Evolutionary conservation across 2,888 invertebrate genomes (phyloP), one percentile per base, ranked within the genome.

Genomic region (Tortricodes alternella): DNA sequence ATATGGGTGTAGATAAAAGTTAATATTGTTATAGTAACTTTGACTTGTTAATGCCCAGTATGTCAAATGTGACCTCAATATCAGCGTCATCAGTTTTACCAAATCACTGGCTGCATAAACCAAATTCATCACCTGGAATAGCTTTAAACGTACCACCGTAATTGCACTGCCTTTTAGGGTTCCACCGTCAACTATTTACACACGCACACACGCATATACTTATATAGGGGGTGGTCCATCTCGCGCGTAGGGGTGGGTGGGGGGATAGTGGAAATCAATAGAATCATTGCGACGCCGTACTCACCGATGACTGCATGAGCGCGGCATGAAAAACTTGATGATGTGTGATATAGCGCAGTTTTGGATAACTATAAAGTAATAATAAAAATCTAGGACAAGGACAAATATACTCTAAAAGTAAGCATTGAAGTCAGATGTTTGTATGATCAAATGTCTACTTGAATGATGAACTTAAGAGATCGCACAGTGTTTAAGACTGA

Each of bases 221-320:
- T 55, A 48, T 46, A 18, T 43, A 19, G 60, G 53, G 60, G 60
- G 59, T 52, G 61, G 62, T 29, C 27, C 27, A 44, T 44, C 44
- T 44, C 46, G 59, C 56, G 62, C 52, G 56, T 57, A 44, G 59
- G 53, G 60, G 55, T 62, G 68, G 62, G 62, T 53, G 68, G 66
- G 68, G 65, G 67, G 74, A 70, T 73, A 68, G 80, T 74, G 79
- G 70, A 85, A 84, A 89, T 89, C 89, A 80, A 89, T 89, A 86
- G 75, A 86, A 87, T 89, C 88, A 89, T 88, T 79, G 85, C 83
- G 76, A 67, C 68, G 74, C 66, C 58, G 60, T 67, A 66, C 44
- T 46, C 48, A 68, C 62, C 68, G 80, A 84, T 87, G 84, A 86
- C 78, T 76, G 70, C 68, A 56, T n/a, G n/a, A n/a, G n/a, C 57